A percentile compares a stretch with the other conserved stretches of the same genome.
phyloP scores from a whole-genome alignment of 37 sponge, comb jelly and placozoan species.

The Beroe forskalii region DNA sequence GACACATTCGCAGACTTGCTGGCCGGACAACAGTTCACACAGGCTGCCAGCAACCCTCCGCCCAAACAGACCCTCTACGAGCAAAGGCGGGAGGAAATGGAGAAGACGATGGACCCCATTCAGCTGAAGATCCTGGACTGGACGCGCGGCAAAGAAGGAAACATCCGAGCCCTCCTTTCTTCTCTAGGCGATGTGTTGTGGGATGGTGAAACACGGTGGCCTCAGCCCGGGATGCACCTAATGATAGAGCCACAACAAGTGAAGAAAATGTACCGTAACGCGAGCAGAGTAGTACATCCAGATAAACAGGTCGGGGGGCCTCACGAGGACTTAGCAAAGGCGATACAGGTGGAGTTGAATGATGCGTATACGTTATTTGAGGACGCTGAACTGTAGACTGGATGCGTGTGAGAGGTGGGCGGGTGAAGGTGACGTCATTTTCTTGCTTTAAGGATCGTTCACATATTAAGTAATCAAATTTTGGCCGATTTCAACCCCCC shows the following conservation, averaged over 20 bases:
- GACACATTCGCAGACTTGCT: conserved; percentile 14
- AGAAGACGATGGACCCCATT: conserved; percentile 28
- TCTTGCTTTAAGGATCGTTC: too few relatives aligned
- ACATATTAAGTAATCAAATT: too few relatives aligned
- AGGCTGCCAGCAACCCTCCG: neutral
- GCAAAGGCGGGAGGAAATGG: conserved; percentile 44
- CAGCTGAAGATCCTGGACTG: conserved; percentile 77
- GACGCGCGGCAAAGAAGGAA: conserved; percentile 83
- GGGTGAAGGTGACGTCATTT: too few relatives aligned
- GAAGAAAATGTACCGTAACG: conserved; percentile 83
- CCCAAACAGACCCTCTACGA: neutral
- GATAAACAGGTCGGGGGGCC: conserved; percentile 75
- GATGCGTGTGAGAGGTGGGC: neutral
- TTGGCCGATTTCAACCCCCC: too few relatives aligned
- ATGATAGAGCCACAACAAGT: conserved; percentile 85
- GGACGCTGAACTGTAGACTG: conserved; percentile 63
- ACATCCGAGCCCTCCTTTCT: conserved; percentile 88
- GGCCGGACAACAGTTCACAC: neutral
- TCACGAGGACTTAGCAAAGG: conserved; percentile 83
- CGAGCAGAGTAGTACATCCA: conserved; percentile 91
- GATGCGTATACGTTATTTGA: conserved; percentile 89
- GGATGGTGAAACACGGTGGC: conserved; percentile 91
- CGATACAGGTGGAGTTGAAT: conserved; percentile 94
- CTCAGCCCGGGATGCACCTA: conserved; percentile 82
- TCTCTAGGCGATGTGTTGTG: conserved; percentile 86